Evolutionary conservation across 2,888 invertebrate genomes (phyloP), one percentile per base, ranked within the genome.

Genomic region (Ectropis crepuscularia): DNA sequence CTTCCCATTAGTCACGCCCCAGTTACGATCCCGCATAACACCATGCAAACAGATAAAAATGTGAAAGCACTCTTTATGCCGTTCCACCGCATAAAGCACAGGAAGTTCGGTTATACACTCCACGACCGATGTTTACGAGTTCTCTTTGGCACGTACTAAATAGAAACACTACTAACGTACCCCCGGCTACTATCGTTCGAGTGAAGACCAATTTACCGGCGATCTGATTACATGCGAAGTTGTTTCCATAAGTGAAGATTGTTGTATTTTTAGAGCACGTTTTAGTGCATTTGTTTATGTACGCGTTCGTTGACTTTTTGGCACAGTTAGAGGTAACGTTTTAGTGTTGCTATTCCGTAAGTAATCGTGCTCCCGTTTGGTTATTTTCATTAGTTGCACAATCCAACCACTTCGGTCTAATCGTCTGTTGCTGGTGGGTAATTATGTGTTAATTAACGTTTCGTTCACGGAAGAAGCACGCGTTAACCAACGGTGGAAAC

Each of bases 191-290:
- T 84, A 82, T 87, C 85, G 82, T 80, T 82, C 81, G 77, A 80
- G 78, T 80, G 88, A 73, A 75, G 82, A 87, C 71, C 79, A 85
- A 86, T 89, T 89, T 86, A 88, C 80, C 79, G 67, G 63, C 76
- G 81, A 74, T 86, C 83, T 82, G 83, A 86, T 88, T 87, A 85
- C 81, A 76, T 72, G 73, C 81, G 79, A 83, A 82, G 77, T 75
- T 75, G 83, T 82, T 81, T 82, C 69, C 68, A 64, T 69, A 68
- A 58, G 70, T 71, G 79, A 79, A 85, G 16, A 84, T 68, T 51
- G 66, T 63, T 77, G 71, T 77, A 74, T 73, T 78, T 81, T 80
- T 68, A 63, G 63, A 69, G 65, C 53, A 57, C 48, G 76, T 76
- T 74, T 74, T 67, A 69, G 71, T 77, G 76, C 75, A 78, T 80